Base-by-base conservation (phyloP, 2,888 invertebrate species). In the Steinernema carpocapsae region DNA sequence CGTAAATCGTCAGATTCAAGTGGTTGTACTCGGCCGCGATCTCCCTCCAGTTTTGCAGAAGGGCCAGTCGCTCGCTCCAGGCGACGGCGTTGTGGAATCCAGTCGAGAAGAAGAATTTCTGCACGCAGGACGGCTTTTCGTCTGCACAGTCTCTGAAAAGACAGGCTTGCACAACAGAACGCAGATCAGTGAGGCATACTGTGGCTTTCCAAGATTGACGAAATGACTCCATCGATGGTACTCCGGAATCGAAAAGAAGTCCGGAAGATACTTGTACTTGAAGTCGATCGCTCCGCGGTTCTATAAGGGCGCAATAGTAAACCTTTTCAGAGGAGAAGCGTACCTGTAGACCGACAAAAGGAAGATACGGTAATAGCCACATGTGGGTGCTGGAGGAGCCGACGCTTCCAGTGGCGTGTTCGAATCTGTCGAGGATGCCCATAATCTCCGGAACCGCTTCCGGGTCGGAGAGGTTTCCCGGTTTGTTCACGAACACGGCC, bases 1-100 rank as follows among this genome's bases (percentile, higher is more conserved):
- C 87, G 73, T 87, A 87, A 17, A 87, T 80, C n/a, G 86, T 87
- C 10, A 85, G 79, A 75, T 87, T 87, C 71, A 87, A 76, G 52
- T 85, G 82, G 12, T 76, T 74, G 73, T 87, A 86, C 29, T 85
- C 82, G 6, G 75, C 71, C 4, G 85, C 83, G 32, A 87, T 84
- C 14, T 77, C 52, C 42, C 87, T 77, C 87, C 87, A 87, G 22
- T 78, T 77, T 64, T 81, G 78, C 72, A 82, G 74, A 72, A 84
- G 45, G 19, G 72, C 75, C 46, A 83, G 46, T 7, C 83, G 75
- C 32, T 82, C 81, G 24, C 78, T 78, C 86, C 86, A 86, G 3
- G 83, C 77, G 29, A 85, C 81, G 17, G 87, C 87, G 71, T 87
- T 81, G 48, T 83, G 81, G 80, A 87, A 87, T 45, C 87, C 87